These are phyloP conservation scores for Magallana ariakensis DNA, from an alignment of 1,140 invertebrate genomes.

Conservation along the genomic window DNA sequence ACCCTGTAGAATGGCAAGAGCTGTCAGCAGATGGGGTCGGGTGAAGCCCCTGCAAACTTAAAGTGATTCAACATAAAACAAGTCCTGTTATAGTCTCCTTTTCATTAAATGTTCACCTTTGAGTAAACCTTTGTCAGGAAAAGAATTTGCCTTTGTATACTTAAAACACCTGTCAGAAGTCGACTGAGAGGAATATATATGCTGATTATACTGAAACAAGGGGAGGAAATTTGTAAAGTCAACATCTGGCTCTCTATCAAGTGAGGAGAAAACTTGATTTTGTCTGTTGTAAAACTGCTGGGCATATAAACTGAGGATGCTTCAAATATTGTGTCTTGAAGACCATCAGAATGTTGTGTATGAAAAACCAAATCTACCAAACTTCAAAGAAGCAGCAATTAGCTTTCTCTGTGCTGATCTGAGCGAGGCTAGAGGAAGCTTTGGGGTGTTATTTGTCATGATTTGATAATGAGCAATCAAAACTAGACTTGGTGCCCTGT, in stretches of 20 bases:
- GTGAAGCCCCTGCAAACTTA: background rate
- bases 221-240: background rate
- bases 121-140: background rate
- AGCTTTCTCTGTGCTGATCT: constrained; percentile 7
- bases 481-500: constrained; percentile 7
- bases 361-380: background rate
- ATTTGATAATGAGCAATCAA: constrained; percentile 38
- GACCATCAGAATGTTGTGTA: too few species aligned
- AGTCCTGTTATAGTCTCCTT: background rate
- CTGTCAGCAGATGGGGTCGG: background rate
- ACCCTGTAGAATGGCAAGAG: background rate
- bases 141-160: constrained; percentile 12
- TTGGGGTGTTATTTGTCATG: constrained; percentile 32
- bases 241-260: background rate
- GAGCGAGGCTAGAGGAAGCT: background rate
- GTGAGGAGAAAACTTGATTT: background rate
- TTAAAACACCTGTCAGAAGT: constrained; percentile 7
- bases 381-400: constrained; percentile 22
- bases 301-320: too few species aligned
- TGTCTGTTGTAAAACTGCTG: background rate
- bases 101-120: constrained; percentile 23
- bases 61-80: constrained; percentile 8
- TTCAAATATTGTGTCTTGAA: too few species aligned
- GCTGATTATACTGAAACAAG: background rate
- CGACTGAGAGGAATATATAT: background rate